These are phyloP conservation scores for Psephotus haematonotus DNA, from an alignment of 2,113 vertebrate species.

Conservation along the genomic window DNA sequence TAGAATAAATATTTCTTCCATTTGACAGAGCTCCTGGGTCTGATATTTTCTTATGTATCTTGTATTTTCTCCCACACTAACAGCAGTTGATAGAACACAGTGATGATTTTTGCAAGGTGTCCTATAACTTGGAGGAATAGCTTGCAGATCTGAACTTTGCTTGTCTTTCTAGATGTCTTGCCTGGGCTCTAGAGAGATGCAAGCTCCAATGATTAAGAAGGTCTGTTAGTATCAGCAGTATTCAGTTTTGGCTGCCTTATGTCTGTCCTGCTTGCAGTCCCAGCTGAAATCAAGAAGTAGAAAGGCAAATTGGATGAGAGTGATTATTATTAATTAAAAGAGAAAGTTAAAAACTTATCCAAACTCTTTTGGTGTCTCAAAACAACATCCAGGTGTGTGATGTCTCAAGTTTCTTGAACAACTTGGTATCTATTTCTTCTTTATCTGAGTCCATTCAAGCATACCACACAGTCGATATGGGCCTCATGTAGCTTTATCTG, in stretches of 20 bases:
- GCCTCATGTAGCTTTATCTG: background rate
- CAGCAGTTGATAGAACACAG: background rate
- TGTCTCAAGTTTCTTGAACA: background rate
- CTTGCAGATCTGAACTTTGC: background rate
- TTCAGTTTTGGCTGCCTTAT: constrained; percentile 37
- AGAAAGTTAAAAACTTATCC: background rate
- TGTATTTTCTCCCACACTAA: constrained; percentile 31
- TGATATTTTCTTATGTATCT: background rate
- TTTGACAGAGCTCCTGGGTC: background rate
- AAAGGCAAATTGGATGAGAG: constrained; percentile 20
- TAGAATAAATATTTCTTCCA: constrained; percentile 7
- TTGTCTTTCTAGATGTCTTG: background rate
- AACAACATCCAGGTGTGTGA: background rate
- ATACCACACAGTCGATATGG: background rate
- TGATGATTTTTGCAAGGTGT: background rate
- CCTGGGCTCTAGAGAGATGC: constrained; percentile 15
- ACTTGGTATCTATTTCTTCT: background rate
- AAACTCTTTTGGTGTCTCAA: background rate
- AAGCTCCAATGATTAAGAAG: constrained; percentile 15
- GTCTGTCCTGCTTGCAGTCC: constrained; percentile 19
- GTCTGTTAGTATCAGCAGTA: constrained; percentile 37
- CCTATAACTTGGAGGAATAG: background rate
- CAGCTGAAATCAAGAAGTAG: constrained; percentile 47
- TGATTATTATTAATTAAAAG: constrained; percentile 31
- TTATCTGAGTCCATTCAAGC: constrained; percentile 3